Evolutionary conservation across 2,797 vertebrate genomes (phyloP), one percentile per base, ranked within the genome.

Genomic region (Naso thynnoides): DNA sequence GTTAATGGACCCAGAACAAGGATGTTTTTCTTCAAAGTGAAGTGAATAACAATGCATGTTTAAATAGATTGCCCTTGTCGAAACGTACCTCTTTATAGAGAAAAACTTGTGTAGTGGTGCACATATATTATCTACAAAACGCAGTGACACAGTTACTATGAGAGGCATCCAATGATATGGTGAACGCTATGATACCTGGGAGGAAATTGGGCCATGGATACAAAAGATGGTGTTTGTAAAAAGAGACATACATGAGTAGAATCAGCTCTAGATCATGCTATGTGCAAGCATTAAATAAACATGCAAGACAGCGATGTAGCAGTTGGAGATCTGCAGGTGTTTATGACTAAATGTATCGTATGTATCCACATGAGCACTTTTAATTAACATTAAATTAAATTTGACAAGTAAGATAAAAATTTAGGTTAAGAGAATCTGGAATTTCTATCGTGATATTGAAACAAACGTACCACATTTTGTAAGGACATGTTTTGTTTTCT

Each of bases 1-100:
- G 75, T 82, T 80, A 82, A 84, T 82, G 52, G 56, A 71, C 61
- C 71, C 41, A 77, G 42, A 72, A 70, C 27, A 62, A 61, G 10
- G n/a, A 21, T 15, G 31, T 57, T 41, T 5, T 16, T 18, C 18
- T 53, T 23, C 16, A 57, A 42, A 66, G n/a, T 33, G 6, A 65
- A 44, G 26, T 8, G 42, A 52, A 62, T 52, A 41, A 14, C 9
- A 58, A 26, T 42, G 38, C 18, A 19, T 21, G 38, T 42, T 39
- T 69, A 18, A 54, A 78, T 29, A 44, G n/a, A 39, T 24, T 54
- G 31, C 14, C 38, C 41, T 8, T 27, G 19, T 49, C 24, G 58
- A 5, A 73, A 52, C 21, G 16, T 41, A 18, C 3, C 49, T 48
- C 36, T 42, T 26, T 58, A 5, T 10, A 6, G 15, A 52, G 38